Conservation (phyloP, 2,113 vertebrate genomes). For the Mirounga angustirostris region DNA sequence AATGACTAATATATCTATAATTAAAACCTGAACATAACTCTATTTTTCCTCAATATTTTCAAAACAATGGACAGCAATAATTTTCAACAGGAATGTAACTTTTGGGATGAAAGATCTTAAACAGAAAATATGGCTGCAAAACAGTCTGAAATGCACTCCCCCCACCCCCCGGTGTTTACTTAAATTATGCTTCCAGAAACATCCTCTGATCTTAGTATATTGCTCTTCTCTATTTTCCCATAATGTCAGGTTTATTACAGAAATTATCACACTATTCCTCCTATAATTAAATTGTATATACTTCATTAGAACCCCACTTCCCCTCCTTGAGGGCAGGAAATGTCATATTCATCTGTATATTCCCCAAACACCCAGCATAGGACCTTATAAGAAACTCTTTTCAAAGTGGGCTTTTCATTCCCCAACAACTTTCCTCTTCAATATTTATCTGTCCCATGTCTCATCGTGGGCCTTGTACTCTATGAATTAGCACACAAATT, state of each 20-base stretch:
- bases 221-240: neutral
- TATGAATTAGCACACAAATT: neutral
- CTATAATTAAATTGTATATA: neutral
- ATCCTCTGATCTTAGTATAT: neutral
- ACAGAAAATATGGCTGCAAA: neutral
- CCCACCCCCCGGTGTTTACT: neutral
- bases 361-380: neutral
- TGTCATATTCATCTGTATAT: neutral
- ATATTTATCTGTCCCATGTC: neutral
- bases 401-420: neutral
- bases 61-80: neutral
- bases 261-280: neutral
- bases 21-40: neutral
- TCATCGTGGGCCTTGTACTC: neutral
- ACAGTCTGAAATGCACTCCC: neutral
- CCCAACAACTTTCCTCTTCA: neutral
- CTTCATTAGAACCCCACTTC: neutral
- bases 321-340: neutral
- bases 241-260: neutral
- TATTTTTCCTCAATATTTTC: neutral
- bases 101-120: neutral
- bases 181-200: neutral
- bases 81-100: neutral
- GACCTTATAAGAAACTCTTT: neutral
- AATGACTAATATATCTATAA: neutral